Percentiles rank a stretch among this genome's conserved stretches.
These are phyloP conservation scores for Pinctada fucata DNA, from an alignment of 2,888 invertebrate genomes.

Conservation along the genomic window DNA sequence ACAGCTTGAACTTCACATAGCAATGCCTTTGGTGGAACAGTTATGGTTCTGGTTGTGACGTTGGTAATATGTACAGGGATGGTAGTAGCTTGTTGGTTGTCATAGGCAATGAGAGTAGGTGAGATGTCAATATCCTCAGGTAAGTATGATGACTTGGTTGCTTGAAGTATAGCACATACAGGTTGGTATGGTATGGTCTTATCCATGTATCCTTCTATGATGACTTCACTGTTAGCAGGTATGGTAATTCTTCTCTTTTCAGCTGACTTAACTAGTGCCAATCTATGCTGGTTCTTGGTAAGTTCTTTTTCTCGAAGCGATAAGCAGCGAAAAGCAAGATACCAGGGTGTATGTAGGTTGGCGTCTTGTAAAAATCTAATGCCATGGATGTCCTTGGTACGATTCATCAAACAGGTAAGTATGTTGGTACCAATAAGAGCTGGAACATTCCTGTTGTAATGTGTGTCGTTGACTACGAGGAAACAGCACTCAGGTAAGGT, in stretches of 20 bases:
- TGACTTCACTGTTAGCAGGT: constrained; percentile 12
- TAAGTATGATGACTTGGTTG: not conserved
- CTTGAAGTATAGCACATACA: constrained; percentile 10
- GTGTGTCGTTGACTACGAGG: not conserved
- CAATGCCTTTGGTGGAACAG: constrained; percentile 11
- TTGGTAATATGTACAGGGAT: not conserved
- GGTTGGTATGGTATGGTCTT: constrained; percentile 1
- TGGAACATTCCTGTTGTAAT: constrained; percentile 9
- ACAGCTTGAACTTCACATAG: constrained; percentile 20
- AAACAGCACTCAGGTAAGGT: constrained; percentile 13
- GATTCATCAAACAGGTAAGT: not conserved
- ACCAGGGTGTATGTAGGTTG: not conserved
- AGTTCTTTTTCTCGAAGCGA: too few species aligned
- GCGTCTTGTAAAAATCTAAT: constrained; percentile 12
- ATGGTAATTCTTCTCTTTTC: too few species aligned
- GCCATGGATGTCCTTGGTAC: not conserved
- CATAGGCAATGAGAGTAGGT: constrained; percentile 2
- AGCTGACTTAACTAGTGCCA: too few species aligned
- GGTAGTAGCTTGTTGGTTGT: not conserved
- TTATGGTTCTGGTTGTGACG: constrained; percentile 16
- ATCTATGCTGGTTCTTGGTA: too few species aligned
- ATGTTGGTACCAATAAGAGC: constrained; percentile 7
- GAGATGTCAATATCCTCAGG: constrained; percentile 6
- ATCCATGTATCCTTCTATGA: not conserved
- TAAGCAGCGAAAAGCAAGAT: too few species aligned